Evolutionary conservation across 1,140 invertebrate genomes (phyloP).

Genomic region (Achatina immaculata): DNA sequence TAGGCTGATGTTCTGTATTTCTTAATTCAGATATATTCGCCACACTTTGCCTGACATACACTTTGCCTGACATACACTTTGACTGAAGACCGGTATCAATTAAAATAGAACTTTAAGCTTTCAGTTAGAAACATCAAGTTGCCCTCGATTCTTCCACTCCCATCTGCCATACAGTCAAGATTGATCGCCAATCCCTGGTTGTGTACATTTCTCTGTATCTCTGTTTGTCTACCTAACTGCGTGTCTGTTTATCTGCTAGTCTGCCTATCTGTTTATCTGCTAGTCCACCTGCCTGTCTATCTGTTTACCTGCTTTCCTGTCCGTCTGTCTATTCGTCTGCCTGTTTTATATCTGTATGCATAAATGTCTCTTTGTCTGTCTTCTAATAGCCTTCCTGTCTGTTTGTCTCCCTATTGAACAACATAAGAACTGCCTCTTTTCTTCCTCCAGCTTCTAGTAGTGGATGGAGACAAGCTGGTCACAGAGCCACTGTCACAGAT

Average conservation of each 20-base stretch:
- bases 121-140: too few relatives aligned
- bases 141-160: too few relatives aligned
- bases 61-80: too few relatives aligned
- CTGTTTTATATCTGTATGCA: background rate
- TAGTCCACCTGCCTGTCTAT: background rate
- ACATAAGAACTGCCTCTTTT: background rate
- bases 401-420: background rate
- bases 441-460: slow-evolving; percentile 44
- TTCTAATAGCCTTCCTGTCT: background rate
- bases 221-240: background rate
- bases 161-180: too few relatives aligned
- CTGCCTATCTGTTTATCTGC: background rate
- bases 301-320: background rate
- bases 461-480: slow-evolving; percentile 67
- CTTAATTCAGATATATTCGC: too few relatives aligned
- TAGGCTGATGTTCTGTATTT: too few relatives aligned
- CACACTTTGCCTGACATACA: too few relatives aligned
- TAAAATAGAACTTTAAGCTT: too few relatives aligned
- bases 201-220: background rate
- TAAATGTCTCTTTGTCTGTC: background rate
- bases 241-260: background rate
- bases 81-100: too few relatives aligned
- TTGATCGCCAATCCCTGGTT: too few relatives aligned
- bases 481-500: slow-evolving; percentile 63
- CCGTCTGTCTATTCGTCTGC: background rate